Percentiles rank a stretch among this genome's conserved stretches.
phyloP scores from a whole-genome alignment of 2,888 invertebrate genomes.

The Odontomyia ornata region DNA sequence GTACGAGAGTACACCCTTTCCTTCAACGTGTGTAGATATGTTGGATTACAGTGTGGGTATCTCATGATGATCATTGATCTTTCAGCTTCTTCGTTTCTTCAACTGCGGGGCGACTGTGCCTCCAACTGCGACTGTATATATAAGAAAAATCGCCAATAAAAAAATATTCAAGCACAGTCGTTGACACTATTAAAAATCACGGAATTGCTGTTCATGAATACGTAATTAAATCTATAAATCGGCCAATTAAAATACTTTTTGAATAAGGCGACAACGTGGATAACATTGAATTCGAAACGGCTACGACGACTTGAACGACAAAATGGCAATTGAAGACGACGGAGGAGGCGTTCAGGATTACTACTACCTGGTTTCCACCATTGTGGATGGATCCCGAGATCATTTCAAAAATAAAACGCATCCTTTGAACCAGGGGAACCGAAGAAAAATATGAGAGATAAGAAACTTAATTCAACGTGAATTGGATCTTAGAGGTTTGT shows the following conservation, averaged over 20 bases:
- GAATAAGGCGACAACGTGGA: conserved; percentile 42
- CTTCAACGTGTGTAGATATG: conserved; percentile 15
- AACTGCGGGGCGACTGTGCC: neutral
- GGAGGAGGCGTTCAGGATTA: neutral
- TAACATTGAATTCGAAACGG: conserved; percentile 57
- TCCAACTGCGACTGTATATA: neutral
- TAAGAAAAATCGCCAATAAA: conserved; percentile 1
- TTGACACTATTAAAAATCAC: conserved; percentile 58
- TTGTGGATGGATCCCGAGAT: neutral
- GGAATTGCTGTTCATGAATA: conserved; percentile 65
- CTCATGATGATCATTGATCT: conserved; percentile 41
- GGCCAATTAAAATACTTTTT: conserved; percentile 64
- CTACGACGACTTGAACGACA: neutral
- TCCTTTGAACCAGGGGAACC: conserved; percentile 16
- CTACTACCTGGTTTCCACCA: neutral
- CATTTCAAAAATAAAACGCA: conserved; percentile 25
- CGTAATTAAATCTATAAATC: conserved; percentile 66
- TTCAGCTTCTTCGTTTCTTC: conserved; percentile 23
- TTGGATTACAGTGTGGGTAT: conserved; percentile 16
- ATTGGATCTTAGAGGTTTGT: neutral
- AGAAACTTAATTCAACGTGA: conserved; percentile 12
- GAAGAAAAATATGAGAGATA: conserved; percentile 28
- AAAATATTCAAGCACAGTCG: conserved; percentile 40
- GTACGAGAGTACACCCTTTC: conserved; percentile 7
- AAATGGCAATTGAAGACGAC: conserved; percentile 45